Percentiles rank a stretch among this genome's conserved stretches.
phyloP scores from a whole-genome alignment of 2,113 vertebrate genomes.

The Camelus dromedarius region DNA sequence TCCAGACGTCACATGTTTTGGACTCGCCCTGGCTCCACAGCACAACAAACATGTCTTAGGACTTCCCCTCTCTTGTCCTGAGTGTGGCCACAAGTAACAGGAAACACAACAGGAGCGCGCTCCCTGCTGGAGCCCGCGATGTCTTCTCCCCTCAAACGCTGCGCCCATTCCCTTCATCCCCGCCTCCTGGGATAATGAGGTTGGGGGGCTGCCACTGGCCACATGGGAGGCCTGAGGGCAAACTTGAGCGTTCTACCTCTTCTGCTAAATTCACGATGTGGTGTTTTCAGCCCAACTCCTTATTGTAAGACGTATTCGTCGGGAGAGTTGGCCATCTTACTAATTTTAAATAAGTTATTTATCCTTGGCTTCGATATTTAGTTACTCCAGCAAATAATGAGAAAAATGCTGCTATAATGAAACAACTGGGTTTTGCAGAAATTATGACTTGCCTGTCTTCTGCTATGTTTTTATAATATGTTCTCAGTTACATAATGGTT shows the following conservation, averaged over 20 bases:
- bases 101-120: background rate
- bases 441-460: background rate
- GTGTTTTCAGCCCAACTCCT: background rate
- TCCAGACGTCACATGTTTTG: background rate
- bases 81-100: fast-evolving
- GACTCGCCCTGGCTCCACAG: background rate
- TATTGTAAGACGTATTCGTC: fast-evolving
- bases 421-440: background rate
- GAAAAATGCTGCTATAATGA: background rate
- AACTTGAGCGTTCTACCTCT: background rate
- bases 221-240: background rate
- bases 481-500: slow-evolving; percentile 63
- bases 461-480: background rate
- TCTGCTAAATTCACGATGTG: fast-evolving
- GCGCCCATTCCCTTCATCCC: no score
- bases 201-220: background rate
- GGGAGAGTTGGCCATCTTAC: background rate
- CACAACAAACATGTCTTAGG: no score
- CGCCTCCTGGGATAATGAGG: fast-evolving
- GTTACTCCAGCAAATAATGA: background rate
- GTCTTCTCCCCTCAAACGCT: background rate
- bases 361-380: background rate
- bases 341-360: background rate
- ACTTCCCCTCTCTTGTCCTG: fast-evolving
- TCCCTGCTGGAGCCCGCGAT: background rate